A percentile compares a stretch with the other conserved stretches of the same genome.
Evolutionary conservation across 1,140 invertebrate genomes (phyloP).

Genomic region (Drosophila ficusphila): DNA sequence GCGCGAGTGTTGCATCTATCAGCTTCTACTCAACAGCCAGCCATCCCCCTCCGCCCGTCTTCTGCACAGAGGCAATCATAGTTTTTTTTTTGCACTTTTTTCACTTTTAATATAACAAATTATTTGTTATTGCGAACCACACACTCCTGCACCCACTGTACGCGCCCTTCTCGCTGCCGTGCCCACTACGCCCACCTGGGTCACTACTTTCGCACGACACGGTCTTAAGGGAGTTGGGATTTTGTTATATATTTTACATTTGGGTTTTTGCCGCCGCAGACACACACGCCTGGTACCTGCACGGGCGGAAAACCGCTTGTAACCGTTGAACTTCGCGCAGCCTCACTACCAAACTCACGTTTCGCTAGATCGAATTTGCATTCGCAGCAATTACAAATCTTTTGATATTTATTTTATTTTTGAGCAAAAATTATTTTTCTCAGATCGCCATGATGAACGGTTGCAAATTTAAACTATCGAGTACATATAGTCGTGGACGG

Average conservation of each 20-base stretch:
- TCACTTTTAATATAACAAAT: constrained; percentile 71
- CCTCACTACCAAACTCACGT: constrained; percentile 51
- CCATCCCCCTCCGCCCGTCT: constrained; percentile 46
- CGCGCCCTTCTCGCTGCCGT: background rate
- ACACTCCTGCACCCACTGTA: constrained; percentile 17
- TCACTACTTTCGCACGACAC: constrained; percentile 45
- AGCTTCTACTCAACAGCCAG: constrained; percentile 56
- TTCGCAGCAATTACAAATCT: constrained; percentile 70
- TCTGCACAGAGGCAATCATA: constrained; percentile 50
- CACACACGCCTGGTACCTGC: constrained; percentile 63
- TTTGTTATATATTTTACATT: constrained; percentile 69
- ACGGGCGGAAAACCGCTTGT: constrained; percentile 5
- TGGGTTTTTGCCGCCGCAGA: constrained; percentile 77
- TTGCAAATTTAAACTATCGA: constrained; percentile 13
- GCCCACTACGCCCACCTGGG: constrained; percentile 26
- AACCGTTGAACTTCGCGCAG: constrained; percentile 13
- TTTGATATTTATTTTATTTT: constrained; percentile 78
- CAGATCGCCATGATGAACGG: constrained; percentile 29
- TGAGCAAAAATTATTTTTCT: constrained; percentile 42
- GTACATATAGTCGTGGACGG: background rate
- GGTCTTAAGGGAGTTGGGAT: constrained; percentile 58
- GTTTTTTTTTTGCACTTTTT: constrained; percentile 75
- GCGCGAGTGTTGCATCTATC: constrained; percentile 51
- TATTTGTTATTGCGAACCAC: constrained; percentile 72
- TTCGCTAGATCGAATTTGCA: constrained; percentile 60